A percentile compares a stretch with the other conserved stretches of the same genome.
Evolutionary conservation across 1,140 invertebrate species (phyloP).

Genomic region (Drosophila navojoa): DNA sequence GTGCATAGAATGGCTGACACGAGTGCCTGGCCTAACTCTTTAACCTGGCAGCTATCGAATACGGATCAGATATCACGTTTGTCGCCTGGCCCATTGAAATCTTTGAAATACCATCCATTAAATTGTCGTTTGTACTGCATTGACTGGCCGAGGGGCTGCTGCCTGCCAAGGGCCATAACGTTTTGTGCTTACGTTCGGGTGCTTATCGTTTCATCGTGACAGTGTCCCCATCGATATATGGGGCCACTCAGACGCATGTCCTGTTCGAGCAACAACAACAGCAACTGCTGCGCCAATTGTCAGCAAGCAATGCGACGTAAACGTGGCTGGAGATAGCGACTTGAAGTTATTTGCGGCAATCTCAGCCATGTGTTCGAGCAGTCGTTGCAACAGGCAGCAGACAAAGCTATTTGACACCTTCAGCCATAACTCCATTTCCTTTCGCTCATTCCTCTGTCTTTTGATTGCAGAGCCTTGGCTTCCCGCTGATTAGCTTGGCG

Average conservation of each 20-base stretch:
- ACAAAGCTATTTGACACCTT: slow-evolving; percentile 15
- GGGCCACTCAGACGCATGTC: slow-evolving; percentile 39
- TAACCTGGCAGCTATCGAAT: background rate
- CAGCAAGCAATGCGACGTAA: slow-evolving; percentile 38
- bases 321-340: slow-evolving; percentile 58
- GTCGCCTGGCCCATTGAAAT: slow-evolving; percentile 47
- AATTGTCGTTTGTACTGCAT: slow-evolving; percentile 57
- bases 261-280: slow-evolving; percentile 1
- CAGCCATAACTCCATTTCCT: background rate
- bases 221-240: slow-evolving; percentile 58
- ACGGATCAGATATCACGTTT: slow-evolving; percentile 8
- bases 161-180: slow-evolving; percentile 12
- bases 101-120: slow-evolving; percentile 51
- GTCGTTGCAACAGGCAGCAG: background rate
- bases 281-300: slow-evolving; percentile 14
- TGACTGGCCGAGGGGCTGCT: slow-evolving; percentile 2
- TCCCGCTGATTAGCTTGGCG: slow-evolving; percentile 74
- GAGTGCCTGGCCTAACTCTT: background rate
- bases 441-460: slow-evolving; percentile 3
- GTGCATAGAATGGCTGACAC: no score
- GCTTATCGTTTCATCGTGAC: slow-evolving; percentile 38
- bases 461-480: slow-evolving; percentile 84
- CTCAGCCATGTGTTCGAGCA: slow-evolving; percentile 58
- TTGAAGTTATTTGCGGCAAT: slow-evolving; percentile 76
- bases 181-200: slow-evolving; percentile 22